A percentile compares a stretch with the other conserved stretches of the same genome.
These are phyloP conservation scores for Bombus superbus DNA, from an alignment of 1,140 invertebrate genomes.

Conservation along the genomic window DNA sequence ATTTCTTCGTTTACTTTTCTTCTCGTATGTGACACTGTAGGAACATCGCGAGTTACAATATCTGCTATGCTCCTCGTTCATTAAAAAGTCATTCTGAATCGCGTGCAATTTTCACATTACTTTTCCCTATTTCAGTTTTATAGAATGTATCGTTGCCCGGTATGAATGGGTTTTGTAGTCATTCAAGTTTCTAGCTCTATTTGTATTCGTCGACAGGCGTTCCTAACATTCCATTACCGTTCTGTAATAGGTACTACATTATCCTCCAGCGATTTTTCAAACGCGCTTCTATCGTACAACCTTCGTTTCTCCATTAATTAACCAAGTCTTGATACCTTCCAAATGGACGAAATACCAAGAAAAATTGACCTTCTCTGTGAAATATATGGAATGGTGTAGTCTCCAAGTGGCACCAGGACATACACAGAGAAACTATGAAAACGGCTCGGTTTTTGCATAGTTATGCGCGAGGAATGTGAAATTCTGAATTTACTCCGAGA, in stretches of 20 bases:
- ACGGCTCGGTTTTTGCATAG: conserved; percentile 55
- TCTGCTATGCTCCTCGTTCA: background rate
- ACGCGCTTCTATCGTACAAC: background rate
- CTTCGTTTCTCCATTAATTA: no score
- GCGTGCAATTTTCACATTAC: background rate
- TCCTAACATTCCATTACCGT: background rate
- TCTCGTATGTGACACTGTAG: background rate
- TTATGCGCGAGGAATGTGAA: conserved; percentile 59
- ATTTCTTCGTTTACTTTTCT: background rate
- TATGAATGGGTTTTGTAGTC: background rate
- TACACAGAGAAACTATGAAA: conserved; percentile 47
- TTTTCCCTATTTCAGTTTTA: background rate
- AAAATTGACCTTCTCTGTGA: no score
- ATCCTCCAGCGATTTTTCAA: background rate
- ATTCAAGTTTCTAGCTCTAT: background rate
- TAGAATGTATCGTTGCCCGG: background rate
- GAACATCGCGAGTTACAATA: background rate
- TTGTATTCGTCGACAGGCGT: background rate
- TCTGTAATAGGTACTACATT: background rate
- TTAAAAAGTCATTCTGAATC: background rate
- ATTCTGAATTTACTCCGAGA: conserved; percentile 60
- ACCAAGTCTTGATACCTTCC: background rate
- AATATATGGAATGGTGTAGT: background rate
- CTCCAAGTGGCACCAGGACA: background rate
- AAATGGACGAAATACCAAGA: background rate